phyloP scores from a whole-genome alignment of 2,888 invertebrate genomes.

The Tinea semifulvella region DNA sequence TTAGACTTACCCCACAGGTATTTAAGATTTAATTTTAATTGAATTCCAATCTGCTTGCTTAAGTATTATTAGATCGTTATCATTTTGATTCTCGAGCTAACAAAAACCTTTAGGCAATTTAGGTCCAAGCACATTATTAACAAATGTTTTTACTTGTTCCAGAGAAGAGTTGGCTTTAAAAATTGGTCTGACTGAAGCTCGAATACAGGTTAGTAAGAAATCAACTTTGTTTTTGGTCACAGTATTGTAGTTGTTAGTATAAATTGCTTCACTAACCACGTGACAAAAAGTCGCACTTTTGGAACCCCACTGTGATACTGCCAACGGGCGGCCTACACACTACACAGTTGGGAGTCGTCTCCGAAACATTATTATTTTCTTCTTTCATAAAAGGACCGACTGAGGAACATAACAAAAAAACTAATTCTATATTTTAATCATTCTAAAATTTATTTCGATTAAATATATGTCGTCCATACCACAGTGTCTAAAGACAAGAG shows the following conservation, averaged over 20 bases:
- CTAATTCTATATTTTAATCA: neutral
- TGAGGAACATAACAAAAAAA: neutral
- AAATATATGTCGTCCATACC: conserved; percentile 1
- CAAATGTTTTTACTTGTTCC: conserved; percentile 68
- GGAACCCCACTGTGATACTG: conserved; percentile 27
- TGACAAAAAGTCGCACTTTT: conserved; percentile 39
- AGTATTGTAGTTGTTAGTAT: neutral
- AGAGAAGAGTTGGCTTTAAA: conserved; percentile 94
- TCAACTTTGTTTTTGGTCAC: conserved; percentile 1
- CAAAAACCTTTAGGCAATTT: too few relatives aligned
- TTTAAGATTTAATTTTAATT: too few relatives aligned
- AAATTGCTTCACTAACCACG: conserved; percentile 5
- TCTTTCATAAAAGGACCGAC: conserved; percentile 9
- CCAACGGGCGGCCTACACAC: conserved; percentile 8
- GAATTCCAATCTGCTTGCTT: too few relatives aligned
- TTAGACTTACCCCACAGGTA: too few relatives aligned
- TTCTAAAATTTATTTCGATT: neutral
- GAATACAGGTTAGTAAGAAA: conserved; percentile 83
- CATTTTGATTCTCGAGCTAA: too few relatives aligned
- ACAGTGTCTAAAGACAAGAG: too few relatives aligned
- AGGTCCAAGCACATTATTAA: too few relatives aligned
- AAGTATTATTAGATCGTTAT: too few relatives aligned
- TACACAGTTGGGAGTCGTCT: conserved; percentile 24
- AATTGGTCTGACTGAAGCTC: conserved; percentile 92
- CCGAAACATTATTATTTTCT: conserved; percentile 11